These are phyloP conservation scores for Anomalospiza imberbis DNA, from an alignment of 2,797 vertebrate species.

Conservation along the genomic window DNA sequence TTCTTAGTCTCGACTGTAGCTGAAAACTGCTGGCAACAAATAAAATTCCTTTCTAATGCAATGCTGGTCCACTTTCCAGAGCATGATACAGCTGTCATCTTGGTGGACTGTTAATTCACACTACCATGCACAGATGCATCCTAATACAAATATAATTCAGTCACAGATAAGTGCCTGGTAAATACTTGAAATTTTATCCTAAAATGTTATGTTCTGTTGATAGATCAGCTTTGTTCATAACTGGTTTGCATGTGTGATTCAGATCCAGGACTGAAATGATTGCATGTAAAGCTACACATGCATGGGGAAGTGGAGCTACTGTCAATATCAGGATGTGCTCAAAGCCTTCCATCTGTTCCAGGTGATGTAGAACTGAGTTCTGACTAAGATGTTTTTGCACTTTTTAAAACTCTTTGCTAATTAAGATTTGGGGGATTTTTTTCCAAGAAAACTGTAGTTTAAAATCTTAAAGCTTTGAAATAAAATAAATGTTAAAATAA, in stretches of 20 bases:
- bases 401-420: background rate
- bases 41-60: background rate
- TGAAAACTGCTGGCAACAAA: background rate
- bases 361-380: background rate
- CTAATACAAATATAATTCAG: background rate
- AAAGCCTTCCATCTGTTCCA: background rate
- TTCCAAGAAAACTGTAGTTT: background rate
- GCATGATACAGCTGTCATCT: background rate
- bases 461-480: background rate
- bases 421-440: background rate
- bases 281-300: accelerated
- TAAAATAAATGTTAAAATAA: background rate
- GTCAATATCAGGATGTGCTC: background rate
- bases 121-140: accelerated
- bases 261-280: background rate
- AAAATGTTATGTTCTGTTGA: background rate
- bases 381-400: background rate
- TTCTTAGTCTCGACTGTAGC: background rate
- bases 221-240: background rate
- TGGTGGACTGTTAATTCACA: background rate
- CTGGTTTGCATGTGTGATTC: background rate
- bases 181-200: background rate
- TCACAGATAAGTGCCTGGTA: background rate
- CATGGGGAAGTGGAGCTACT: background rate
- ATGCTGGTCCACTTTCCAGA: background rate